Percentiles rank a stretch among this genome's conserved stretches.
Conservation (phyloP, 2,113 vertebrate genomes). For the Dipodomys ordii region DNA sequence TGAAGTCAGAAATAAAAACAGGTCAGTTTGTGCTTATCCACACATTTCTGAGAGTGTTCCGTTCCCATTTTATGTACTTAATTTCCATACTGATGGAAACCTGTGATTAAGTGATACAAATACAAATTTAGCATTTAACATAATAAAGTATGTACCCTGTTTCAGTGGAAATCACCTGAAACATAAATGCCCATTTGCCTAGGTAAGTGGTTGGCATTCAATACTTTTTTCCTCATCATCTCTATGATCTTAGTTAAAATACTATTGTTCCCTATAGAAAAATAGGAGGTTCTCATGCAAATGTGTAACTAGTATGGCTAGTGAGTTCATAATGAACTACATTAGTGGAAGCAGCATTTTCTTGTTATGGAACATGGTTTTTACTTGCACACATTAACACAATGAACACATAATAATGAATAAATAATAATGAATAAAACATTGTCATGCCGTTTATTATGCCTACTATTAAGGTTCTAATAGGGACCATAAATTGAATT, state of each 20-base stretch:
- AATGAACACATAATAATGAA: constrained; percentile 58
- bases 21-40: neutral
- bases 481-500: constrained; percentile 35
- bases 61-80: neutral
- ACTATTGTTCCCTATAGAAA: neutral
- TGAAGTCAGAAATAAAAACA: neutral
- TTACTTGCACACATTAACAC: constrained; percentile 58
- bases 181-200: neutral
- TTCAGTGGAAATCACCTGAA: neutral
- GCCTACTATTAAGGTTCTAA: neutral
- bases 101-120: neutral
- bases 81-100: neutral
- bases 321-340: constrained; percentile 39
- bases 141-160: neutral
- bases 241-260: neutral
- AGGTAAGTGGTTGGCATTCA: neutral
- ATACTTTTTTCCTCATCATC: neutral
- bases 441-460: constrained; percentile 42
- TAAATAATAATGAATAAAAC: constrained; percentile 65
- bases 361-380: constrained; percentile 61
- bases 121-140: constrained; percentile 34
- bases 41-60: neutral
- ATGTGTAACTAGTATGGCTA: constrained; percentile 38
- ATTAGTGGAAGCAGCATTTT: constrained; percentile 47
- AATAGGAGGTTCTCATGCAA: neutral